Base-by-base conservation (phyloP, 23 tunicate species). In the Clavelina lepadiformis region DNA sequence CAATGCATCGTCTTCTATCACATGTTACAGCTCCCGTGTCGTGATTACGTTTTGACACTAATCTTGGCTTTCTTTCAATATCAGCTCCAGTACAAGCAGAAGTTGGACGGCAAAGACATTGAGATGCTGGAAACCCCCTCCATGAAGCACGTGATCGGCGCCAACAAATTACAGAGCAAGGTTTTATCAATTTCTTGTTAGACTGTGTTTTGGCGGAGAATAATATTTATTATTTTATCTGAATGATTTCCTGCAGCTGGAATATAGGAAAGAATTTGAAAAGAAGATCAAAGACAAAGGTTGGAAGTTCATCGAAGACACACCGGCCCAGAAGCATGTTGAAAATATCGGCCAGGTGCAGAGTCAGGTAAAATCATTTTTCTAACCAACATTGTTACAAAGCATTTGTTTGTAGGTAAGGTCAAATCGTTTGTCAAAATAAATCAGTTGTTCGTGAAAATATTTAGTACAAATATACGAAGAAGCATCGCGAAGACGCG, bases 1-100 rank as follows among this genome's bases (percentile, higher is more conserved):
- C 46, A 11, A 63, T 36, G 49, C 49, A 8, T 11, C 49, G n/a
- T n/a, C n/a, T n/a, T n/a, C n/a, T n/a, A n/a, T n/a, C n/a, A n/a
- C 11, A 7, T 5, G n/a, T 26, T 8, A 54, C 8, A 54, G 25
- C 8, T 54, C 20, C 60, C 15, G 7, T 22, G 20, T 13, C 7
- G 15, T 20, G 20, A 54, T 18, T 19, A 13, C 20, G 21, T 54
- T 54, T 13, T 7, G 8, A 6, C 46, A 19, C 19, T 26, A 24
- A 31, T n/a, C 23, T 65, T 19, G 5, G 23, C 25, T 65, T 46
- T 15, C n/a, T 13, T 44, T 38, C 2, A 56, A 1, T 69, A 63
- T 8, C 67, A 94, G 99, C 58, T 86, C 26, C 71, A 54, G 27
- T 94, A 94, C 81, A 94, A 81, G 45, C 95, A 89, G 65, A 80